Conservation (phyloP, 1,140 invertebrate species). For the Proctacanthus coquilletti region DNA sequence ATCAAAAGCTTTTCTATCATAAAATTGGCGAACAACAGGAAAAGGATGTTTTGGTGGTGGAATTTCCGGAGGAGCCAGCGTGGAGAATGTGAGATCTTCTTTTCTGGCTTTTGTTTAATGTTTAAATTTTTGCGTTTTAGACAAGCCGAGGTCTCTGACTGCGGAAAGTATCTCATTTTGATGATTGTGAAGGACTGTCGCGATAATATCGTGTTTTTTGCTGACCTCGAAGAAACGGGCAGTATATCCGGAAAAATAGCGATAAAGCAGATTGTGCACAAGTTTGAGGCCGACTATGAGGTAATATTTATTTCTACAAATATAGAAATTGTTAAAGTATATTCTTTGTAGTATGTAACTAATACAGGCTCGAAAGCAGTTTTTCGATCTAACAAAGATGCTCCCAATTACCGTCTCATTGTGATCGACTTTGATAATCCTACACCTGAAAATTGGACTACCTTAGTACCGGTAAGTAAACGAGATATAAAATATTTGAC, state of each 20-base stretch:
- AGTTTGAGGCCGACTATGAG: conserved; percentile 90
- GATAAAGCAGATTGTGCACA: conserved; percentile 63
- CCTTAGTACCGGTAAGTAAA: conserved; percentile 46
- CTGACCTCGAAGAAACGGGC: conserved; percentile 46
- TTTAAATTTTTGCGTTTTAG: conserved; percentile 32
- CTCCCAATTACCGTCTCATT: conserved; percentile 80
- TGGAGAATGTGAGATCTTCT: conserved; percentile 66
- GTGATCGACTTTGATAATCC: conserved; percentile 75
- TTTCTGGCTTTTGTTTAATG: not conserved
- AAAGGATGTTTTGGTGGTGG: conserved; percentile 76
- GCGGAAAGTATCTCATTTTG: conserved; percentile 77
- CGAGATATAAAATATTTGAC: not conserved
- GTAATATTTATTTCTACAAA: conserved; percentile 39
- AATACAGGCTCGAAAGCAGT: conserved; percentile 71
- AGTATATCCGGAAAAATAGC: conserved; percentile 45
- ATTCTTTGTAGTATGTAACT: conserved; percentile 64
- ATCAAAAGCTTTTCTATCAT: conserved; percentile 94
- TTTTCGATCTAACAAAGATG: conserved; percentile 88
- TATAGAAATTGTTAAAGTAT: not conserved
- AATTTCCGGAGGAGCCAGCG: conserved; percentile 83
- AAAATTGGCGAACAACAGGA: conserved; percentile 68
- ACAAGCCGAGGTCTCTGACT: conserved; percentile 69
- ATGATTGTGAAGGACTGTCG: conserved; percentile 67
- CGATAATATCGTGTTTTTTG: conserved; percentile 76
- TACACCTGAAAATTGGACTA: conserved; percentile 63